Conservation (phyloP, 2,113 vertebrate genomes). For the Phalacrocorax brasilianus region DNA sequence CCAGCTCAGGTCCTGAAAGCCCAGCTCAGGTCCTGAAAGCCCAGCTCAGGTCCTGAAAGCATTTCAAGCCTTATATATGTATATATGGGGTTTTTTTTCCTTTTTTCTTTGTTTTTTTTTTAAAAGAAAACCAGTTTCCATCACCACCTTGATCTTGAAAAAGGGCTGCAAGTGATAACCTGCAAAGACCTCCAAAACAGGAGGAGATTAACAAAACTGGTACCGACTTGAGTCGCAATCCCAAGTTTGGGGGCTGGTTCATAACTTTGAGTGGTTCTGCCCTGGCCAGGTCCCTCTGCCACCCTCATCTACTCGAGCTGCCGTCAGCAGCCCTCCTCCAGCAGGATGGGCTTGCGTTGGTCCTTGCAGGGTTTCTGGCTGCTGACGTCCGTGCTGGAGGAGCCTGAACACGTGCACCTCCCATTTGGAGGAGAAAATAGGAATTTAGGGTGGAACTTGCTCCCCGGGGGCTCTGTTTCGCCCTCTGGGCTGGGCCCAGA, state of each 20-base stretch:
- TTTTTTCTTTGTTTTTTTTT: no score
- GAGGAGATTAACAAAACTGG: background rate
- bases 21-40: background rate
- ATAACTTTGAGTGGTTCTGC: rapidly evolving
- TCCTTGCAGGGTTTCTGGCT: background rate
- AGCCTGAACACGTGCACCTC: background rate
- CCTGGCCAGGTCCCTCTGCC: background rate
- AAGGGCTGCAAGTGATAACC: background rate
- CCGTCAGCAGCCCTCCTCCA: background rate
- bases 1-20: background rate
- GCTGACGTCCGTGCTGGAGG: background rate
- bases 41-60: background rate
- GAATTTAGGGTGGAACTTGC: background rate
- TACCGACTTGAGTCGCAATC: rapidly evolving
- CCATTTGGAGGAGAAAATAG: background rate
- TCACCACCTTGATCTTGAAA: rapidly evolving
- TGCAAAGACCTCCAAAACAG: rapidly evolving
- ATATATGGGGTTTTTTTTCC: background rate
- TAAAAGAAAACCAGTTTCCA: background rate
- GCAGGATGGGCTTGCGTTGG: background rate
- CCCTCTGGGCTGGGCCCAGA: background rate
- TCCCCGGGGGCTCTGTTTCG: background rate
- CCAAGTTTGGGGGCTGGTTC: background rate
- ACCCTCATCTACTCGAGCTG: background rate
- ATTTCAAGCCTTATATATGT: rapidly evolving